Conservation (phyloP, 2,113 vertebrate genomes). For the Dasyornis broadbenti region DNA sequence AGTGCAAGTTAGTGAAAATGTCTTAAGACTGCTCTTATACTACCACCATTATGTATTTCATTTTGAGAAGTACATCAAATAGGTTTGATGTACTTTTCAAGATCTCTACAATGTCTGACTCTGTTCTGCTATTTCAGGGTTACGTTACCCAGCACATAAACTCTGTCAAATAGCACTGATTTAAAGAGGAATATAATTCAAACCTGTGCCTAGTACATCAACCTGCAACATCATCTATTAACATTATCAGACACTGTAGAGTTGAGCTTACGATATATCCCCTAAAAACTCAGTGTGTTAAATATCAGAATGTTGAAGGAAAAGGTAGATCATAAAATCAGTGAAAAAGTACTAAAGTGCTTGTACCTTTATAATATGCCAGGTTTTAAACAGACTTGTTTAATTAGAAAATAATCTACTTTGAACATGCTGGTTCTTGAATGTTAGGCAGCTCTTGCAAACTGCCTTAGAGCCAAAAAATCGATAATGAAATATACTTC, state of each 20-base stretch:
- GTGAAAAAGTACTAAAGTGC: conserved; percentile 17
- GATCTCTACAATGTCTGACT: neutral
- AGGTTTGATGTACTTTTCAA: too few species aligned
- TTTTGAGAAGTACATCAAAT: neutral
- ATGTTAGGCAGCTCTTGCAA: conserved; percentile 27
- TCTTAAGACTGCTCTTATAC: conserved; percentile 9
- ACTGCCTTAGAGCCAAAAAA: conserved; percentile 33
- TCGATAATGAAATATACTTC: conserved; percentile 43
- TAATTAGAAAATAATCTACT: conserved; percentile 44
- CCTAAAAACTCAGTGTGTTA: neutral
- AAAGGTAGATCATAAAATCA: neutral
- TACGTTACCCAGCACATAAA: neutral
- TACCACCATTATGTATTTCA: neutral
- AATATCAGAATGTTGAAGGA: neutral
- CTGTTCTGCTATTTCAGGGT: neutral
- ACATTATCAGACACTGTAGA: neutral
- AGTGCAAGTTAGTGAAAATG: conserved; percentile 21
- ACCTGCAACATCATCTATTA: neutral
- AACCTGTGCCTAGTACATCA: neutral
- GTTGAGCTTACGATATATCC: neutral
- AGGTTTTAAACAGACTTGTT: conserved; percentile 38
- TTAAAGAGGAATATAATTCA: conserved; percentile 15
- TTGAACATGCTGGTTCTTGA: neutral
- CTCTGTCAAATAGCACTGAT: neutral
- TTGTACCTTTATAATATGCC: conserved; percentile 1